A percentile compares a stretch with the other conserved stretches of the same genome.
These are phyloP conservation scores for Ornithoptera alexandrae DNA, from an alignment of 2,888 invertebrate species.

Conservation along the genomic window DNA sequence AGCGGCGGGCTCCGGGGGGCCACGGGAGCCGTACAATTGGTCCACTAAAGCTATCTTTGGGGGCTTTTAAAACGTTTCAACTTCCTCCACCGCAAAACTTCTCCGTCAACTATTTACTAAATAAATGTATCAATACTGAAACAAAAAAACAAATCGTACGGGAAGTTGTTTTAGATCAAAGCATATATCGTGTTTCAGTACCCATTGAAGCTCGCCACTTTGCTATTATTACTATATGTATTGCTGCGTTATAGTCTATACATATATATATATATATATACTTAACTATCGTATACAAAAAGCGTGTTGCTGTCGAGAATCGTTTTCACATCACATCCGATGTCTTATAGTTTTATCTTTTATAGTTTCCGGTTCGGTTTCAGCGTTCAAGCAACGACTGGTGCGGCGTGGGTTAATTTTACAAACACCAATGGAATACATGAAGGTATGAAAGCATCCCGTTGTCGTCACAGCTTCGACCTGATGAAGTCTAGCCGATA, in stretches of 20 bases:
- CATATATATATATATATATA: conserved; percentile 8
- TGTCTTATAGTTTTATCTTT: background rate
- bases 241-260: conserved; percentile 29
- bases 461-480: too few relatives aligned
- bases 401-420: background rate
- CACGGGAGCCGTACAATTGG: conserved; percentile 2
- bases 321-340: conserved; percentile 16
- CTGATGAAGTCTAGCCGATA: too few relatives aligned
- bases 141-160: background rate
- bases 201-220: conserved; percentile 19
- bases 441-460: too few relatives aligned
- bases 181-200: background rate
- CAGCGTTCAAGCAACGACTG: too few relatives aligned
- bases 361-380: background rate
- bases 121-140: background rate
- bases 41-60: conserved; percentile 9
- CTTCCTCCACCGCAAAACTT: too few relatives aligned
- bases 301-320: conserved; percentile 25
- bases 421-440: background rate
- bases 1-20: background rate
- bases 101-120: background rate
- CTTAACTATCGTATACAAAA: conserved; percentile 44
- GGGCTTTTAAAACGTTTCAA: background rate
- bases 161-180: background rate
- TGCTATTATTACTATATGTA: conserved; percentile 25